Base-by-base conservation (phyloP, 2,888 invertebrate genomes). In the Fabriciana adippe region DNA sequence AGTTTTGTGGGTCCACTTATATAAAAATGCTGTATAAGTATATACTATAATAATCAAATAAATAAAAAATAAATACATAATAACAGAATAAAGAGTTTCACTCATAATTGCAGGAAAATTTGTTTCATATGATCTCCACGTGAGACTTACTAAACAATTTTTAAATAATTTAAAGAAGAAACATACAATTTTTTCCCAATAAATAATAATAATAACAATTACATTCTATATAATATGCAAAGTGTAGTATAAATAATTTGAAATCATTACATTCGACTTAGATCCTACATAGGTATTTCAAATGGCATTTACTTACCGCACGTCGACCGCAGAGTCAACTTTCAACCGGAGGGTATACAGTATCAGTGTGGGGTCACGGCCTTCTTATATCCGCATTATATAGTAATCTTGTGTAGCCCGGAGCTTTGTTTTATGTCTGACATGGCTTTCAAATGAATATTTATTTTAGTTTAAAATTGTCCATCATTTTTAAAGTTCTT, bases 251-350 rank as follows among this genome's bases (percentile, higher is more conserved):
- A 35, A 51, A 51, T 35, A 61, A 54, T 54, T 53, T 62, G 13
- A 54, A 63, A 63, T 63, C 45, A 16, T 45, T 63, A 26, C 35
- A 63, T 45, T 54, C n/a, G 21, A 26, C 45, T 54, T 54, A 55
- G 54, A 45, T 45, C 45, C 15, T 54, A 45, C 35, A 41, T 65
- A 66, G 50, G 41, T 61, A 60, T 61, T 65, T 55, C 31, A 64
- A 64, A 61, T 61, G 55, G 31, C 50, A 54, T 56, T 61, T 67
- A 51, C 53, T 64, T 45, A 59, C 64, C 64, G 41, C 64, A 64
- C 50, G 47, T 21, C 55, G 55, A 59, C 68, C 68, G 64, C 68
- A 68, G 68, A 59, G 53, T 68, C 68, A 68, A 68, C 68, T 68
- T 68, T 68, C 68, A 68, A 68, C 54, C 57, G 60, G 55, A 47